Evolutionary conservation across 2,888 invertebrate species (phyloP).

Genomic region (Helobdella robusta): DNA sequence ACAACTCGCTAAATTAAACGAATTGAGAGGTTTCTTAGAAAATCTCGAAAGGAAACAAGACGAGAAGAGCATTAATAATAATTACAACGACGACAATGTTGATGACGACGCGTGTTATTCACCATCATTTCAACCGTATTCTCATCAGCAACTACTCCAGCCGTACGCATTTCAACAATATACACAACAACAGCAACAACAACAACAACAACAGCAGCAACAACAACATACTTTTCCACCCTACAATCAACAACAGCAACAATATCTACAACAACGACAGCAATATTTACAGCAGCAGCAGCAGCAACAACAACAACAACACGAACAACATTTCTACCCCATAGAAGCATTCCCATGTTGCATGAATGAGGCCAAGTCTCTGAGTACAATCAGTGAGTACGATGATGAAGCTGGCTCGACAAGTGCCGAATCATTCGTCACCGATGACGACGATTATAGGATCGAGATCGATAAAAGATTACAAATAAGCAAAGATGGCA

Average conservation of each 20-base stretch:
- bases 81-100: no score
- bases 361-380: constrained; percentile 14
- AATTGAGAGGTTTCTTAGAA: constrained; percentile 15
- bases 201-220: not conserved
- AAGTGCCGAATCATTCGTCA: no score
- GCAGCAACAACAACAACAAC: no score
- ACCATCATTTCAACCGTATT: no score
- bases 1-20: constrained; percentile 14
- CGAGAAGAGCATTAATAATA: no score
- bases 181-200: constrained; percentile 5
- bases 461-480: no score
- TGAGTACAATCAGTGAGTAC: constrained; percentile 12
- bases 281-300: not conserved
- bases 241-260: not conserved
- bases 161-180: not conserved
- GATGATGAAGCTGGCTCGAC: no score
- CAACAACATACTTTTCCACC: not conserved
- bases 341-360: no score
- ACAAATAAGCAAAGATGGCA: no score
- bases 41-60: constrained; percentile 16
- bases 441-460: no score
- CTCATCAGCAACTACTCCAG: not conserved
- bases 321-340: not conserved
- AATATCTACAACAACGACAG: not conserved
- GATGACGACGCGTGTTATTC: no score